Percentiles rank a stretch among this genome's conserved stretches.
Evolutionary conservation across 2,113 vertebrate genomes (phyloP).

Genomic region (Spilogale gracilis): DNA sequence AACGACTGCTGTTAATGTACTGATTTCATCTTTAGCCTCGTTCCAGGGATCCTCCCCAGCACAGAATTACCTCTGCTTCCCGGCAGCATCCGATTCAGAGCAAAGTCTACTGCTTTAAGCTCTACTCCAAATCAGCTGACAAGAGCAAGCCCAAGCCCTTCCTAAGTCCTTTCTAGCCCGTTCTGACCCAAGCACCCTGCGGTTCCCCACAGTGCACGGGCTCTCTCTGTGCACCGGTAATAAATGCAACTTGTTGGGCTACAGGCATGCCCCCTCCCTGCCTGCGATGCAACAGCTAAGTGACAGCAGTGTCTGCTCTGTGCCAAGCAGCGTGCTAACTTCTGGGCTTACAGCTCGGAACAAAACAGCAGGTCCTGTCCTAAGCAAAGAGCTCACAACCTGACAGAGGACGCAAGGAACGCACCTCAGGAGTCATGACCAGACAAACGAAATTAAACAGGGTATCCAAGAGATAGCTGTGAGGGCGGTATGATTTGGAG

Average conservation of each 20-base stretch:
- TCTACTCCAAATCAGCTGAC: neutral
- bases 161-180: neutral
- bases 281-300: neutral
- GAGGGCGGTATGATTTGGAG: neutral
- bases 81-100: neutral
- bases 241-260: neutral
- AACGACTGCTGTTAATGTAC: neutral
- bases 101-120: neutral
- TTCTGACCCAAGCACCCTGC: neutral
- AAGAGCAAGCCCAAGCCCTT: neutral
- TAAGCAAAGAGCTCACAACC: neutral
- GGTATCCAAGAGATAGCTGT: neutral
- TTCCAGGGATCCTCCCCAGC: neutral
- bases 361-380: neutral
- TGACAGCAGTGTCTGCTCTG: neutral
- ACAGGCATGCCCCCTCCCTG: too few species aligned
- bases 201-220: rapidly evolving
- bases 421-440: neutral
- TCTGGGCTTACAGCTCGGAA: neutral
- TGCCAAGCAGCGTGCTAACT: neutral
- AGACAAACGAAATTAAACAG: neutral
- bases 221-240: neutral
- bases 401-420: neutral
- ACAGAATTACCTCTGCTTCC: neutral
- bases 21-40: neutral